A percentile compares a stretch with the other conserved stretches of the same genome.
These are phyloP conservation scores for Phoxinus dragarum DNA, from an alignment of 2,797 vertebrate genomes.

Conservation along the genomic window DNA sequence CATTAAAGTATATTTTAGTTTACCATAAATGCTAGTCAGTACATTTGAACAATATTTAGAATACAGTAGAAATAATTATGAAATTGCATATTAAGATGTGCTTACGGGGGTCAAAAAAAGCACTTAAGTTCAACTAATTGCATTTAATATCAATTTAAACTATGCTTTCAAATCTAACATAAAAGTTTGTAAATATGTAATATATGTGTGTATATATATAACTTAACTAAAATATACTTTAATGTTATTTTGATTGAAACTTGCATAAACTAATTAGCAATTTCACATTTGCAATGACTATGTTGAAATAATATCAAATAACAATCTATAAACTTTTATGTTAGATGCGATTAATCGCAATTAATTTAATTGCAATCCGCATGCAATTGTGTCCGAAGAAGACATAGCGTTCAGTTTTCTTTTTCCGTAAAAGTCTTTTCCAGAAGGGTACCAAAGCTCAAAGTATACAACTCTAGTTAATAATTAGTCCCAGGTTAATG, in stretches of 20 bases:
- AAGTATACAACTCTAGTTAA: not conserved
- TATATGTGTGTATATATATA: not conserved
- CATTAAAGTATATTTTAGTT: not conserved
- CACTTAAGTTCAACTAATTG: not conserved
- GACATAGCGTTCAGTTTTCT: not conserved
- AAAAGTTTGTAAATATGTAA: not conserved
- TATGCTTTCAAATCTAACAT: not conserved
- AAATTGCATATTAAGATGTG: not conserved
- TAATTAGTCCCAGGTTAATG: constrained; percentile 13
- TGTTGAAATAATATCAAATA: too few species aligned
- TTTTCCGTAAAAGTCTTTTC: not conserved
- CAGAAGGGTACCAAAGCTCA: not conserved
- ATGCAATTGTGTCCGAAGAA: not conserved
- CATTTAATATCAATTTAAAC: not conserved
- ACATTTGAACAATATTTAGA: not conserved
- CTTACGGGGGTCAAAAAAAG: not conserved
- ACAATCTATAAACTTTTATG: not conserved
- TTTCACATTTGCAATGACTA: too few species aligned
- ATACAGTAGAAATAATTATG: not conserved
- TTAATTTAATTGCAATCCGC: not conserved
- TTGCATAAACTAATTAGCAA: too few species aligned
- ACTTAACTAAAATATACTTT: too few species aligned
- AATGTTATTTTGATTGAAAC: too few species aligned
- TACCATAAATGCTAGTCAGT: not conserved
- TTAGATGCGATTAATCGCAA: not conserved